A percentile compares a stretch with the other conserved stretches of the same genome.
Conservation (phyloP, 1,140 invertebrate species). For the Fopius arisanus region DNA sequence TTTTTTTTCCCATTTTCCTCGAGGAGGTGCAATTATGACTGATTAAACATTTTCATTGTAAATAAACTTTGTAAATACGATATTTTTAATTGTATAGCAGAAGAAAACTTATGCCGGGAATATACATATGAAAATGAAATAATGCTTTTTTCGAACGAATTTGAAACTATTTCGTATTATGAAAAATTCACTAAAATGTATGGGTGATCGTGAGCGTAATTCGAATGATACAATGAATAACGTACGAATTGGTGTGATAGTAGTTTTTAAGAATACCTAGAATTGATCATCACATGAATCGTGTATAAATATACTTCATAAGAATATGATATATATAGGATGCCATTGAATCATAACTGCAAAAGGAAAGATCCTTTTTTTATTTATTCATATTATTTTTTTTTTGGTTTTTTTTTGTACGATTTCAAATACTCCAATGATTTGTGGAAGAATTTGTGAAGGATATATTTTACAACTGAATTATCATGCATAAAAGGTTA, state of each 20-base stretch:
- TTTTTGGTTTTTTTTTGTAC: too few relatives aligned
- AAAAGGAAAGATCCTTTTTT: too few relatives aligned
- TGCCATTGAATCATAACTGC: too few relatives aligned
- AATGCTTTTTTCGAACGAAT: neutral
- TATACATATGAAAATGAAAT: neutral
- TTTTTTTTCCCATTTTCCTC: neutral
- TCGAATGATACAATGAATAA: conserved; percentile 41
- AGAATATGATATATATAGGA: too few relatives aligned
- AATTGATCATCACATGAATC: neutral
- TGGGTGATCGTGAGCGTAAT: conserved; percentile 32
- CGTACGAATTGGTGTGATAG: conserved; percentile 66
- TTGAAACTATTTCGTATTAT: neutral
- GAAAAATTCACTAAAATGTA: conserved; percentile 14
- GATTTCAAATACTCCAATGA: too few relatives aligned
- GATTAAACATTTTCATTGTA: conserved; percentile 27
- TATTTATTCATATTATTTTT: too few relatives aligned
- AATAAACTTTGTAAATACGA: conserved; percentile 18
- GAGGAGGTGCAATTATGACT: conserved; percentile 29
- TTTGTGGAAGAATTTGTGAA: too few relatives aligned
- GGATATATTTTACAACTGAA: too few relatives aligned
- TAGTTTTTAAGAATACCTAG: conserved; percentile 52
- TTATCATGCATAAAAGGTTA: too few relatives aligned
- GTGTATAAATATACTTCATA: too few relatives aligned
- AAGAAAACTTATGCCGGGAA: neutral
- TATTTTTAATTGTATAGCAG: conserved; percentile 21